Conservation (phyloP, 2,113 vertebrate species). For the Guaruba guarouba region DNA sequence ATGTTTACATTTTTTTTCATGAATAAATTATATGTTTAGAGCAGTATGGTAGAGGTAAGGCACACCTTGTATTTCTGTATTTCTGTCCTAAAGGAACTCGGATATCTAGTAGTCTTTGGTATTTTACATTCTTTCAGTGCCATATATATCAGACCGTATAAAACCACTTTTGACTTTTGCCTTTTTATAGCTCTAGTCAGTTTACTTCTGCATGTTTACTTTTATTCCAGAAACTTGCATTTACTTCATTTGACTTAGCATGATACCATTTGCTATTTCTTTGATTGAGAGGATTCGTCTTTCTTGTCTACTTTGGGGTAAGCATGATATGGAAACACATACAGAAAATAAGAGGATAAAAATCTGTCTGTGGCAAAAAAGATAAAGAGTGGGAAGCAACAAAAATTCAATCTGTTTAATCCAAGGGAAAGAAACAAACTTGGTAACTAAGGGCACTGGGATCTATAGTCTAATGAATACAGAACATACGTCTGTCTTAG, state of each 20-base stretch:
- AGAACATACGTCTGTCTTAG: neutral
- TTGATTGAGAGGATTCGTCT: neutral
- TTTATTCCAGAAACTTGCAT: neutral
- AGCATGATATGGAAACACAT: neutral
- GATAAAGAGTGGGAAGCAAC: neutral
- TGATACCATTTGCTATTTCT: neutral
- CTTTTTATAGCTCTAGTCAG: neutral
- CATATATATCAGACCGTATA: neutral
- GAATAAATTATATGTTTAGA: neutral
- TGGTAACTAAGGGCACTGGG: neutral
- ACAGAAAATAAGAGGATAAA: neutral
- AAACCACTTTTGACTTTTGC: neutral
- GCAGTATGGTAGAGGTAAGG: neutral
- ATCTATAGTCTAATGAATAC: neutral
- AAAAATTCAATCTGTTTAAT: neutral
- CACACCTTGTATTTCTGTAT: neutral
- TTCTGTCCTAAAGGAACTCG: neutral
- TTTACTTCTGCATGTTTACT: neutral
- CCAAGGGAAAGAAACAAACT: neutral
- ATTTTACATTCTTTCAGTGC: neutral
- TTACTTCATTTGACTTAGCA: neutral
- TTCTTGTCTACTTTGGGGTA: neutral
- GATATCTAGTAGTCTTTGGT: neutral
- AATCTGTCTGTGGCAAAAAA: neutral
- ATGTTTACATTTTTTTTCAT: neutral